Conservation (phyloP, 2,113 vertebrate species). For the Anoplopoma fimbria region DNA sequence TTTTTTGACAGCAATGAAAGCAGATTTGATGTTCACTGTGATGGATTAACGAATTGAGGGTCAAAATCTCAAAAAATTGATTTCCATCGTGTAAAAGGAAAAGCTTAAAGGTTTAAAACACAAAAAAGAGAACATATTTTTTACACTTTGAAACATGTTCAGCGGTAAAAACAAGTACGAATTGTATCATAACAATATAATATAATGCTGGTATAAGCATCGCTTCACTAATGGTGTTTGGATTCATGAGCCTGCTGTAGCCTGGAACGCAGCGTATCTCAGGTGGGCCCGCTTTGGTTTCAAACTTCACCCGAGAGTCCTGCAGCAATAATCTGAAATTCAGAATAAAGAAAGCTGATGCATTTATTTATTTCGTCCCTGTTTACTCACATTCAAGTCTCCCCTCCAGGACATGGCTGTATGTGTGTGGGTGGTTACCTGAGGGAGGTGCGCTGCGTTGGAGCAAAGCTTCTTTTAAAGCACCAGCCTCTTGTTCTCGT, state of each 20-base stretch:
- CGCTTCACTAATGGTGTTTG: background rate
- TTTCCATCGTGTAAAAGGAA: background rate
- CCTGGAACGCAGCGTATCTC: constrained; percentile 26
- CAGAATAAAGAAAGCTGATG: constrained; percentile 37
- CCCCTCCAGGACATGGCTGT: constrained; percentile 47
- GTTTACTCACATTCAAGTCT: constrained; percentile 40
- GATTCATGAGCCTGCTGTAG: background rate
- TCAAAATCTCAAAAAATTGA: background rate
- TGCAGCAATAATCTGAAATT: constrained; percentile 54
- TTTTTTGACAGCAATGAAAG: background rate
- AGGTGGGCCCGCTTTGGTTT: constrained; percentile 10
- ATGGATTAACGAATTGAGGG: background rate
- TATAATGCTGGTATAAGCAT: background rate
- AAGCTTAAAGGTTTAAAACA: background rate
- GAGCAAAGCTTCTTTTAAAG: constrained; percentile 24
- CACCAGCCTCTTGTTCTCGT: constrained; percentile 40
- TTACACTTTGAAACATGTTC: background rate
- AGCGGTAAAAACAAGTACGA: background rate
- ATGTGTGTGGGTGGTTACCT: constrained; percentile 85
- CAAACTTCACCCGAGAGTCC: constrained; percentile 42
- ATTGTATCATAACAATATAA: background rate
- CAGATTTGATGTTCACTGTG: background rate
- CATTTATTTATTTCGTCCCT: constrained; percentile 61
- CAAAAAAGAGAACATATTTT: background rate
- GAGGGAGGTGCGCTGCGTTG: constrained; percentile 77